Evolutionary conservation across 2,797 vertebrate species (phyloP).

Genomic region (Orientallactaga sibirica): DNA sequence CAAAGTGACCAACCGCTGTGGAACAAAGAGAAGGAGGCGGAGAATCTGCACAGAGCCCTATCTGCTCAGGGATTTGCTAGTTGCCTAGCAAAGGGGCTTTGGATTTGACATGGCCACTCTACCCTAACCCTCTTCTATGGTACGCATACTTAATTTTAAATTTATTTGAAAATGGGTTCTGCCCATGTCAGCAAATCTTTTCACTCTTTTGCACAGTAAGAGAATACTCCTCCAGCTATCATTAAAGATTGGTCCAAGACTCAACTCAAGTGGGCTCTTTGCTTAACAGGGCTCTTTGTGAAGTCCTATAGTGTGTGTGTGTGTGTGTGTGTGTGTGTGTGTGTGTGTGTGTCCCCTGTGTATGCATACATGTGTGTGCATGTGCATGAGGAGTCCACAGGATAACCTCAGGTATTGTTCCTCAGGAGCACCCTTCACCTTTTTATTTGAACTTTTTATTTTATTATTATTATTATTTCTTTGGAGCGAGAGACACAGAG

Average conservation of each 20-base stretch:
- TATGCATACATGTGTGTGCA: no score
- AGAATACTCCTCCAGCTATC: neutral
- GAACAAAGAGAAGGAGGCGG: neutral
- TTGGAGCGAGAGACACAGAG: no score
- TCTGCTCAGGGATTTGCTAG: neutral
- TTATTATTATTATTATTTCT: no score
- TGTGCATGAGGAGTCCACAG: no score
- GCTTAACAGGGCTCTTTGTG: neutral
- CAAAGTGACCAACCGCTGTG: neutral
- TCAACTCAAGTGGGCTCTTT: neutral
- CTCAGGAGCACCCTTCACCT: no score
- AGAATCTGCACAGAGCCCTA: neutral
- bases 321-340: no score
- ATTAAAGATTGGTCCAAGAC: neutral
- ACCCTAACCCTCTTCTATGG: neutral
- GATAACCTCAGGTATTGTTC: no score
- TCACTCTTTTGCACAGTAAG: conserved; percentile 36
- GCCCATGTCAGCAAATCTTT: conserved; percentile 13
- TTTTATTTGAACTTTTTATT: no score
- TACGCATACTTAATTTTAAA: conserved; percentile 43
- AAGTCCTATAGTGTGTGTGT: neutral
- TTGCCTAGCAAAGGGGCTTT: neutral
- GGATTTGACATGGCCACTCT: neutral
- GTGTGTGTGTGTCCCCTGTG: no score
- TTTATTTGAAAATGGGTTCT: conserved; percentile 29